Conservation (phyloP, 2,797 vertebrate genomes). For the Rhodeus uyekii region DNA sequence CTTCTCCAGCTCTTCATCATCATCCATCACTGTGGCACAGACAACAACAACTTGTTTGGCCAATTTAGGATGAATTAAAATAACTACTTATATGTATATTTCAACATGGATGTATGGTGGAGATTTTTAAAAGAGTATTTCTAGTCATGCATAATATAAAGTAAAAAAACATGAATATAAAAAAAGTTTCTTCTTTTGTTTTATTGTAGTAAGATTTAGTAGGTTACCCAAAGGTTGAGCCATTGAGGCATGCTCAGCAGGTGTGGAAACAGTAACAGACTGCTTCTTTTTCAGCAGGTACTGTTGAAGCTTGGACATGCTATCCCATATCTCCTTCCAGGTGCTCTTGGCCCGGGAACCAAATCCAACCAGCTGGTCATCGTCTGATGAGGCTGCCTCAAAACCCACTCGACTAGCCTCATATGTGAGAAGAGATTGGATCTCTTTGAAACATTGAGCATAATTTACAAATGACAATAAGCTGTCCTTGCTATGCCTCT, state of each 20-base stretch:
- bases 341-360: conserved; percentile 22
- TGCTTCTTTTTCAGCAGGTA: conserved; percentile 5
- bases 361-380: conserved; percentile 33
- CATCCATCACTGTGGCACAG: too few relatives aligned
- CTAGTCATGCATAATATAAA: too few relatives aligned
- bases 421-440: conserved; percentile 15
- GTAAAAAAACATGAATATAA: too few relatives aligned
- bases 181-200: too few relatives aligned
- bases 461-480: background rate
- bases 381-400: background rate
- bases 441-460: conserved; percentile 5
- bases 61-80: too few relatives aligned
- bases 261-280: background rate
- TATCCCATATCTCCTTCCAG: conserved; percentile 30
- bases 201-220: too few relatives aligned
- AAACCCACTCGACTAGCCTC: background rate
- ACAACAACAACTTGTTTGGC: too few relatives aligned
- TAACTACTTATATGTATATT: too few relatives aligned
- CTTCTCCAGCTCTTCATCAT: too few relatives aligned
- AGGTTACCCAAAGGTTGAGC: too few relatives aligned
- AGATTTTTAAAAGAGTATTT: too few relatives aligned
- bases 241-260: background rate
- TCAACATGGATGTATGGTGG: too few relatives aligned
- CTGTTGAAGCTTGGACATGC: conserved; percentile 26
- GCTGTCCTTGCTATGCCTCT: conserved; percentile 4